Conservation (phyloP, 2,888 invertebrate genomes). For the Tholera decimalis region DNA sequence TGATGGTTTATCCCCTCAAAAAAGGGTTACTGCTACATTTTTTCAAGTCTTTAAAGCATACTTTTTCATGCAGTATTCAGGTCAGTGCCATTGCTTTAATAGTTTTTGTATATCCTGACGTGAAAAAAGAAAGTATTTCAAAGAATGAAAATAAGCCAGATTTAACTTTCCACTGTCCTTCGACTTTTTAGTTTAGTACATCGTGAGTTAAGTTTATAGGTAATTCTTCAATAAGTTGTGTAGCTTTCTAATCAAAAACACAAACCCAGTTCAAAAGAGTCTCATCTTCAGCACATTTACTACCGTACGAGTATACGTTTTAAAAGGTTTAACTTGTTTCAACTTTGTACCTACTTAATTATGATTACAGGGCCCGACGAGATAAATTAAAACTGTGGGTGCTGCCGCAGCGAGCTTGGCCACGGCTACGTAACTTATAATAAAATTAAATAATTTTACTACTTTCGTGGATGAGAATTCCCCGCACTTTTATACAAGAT, state of each 20-base stretch:
- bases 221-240: not conserved
- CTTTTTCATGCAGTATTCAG: no score
- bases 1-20: no score
- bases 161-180: not conserved
- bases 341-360: slow-evolving; percentile 62
- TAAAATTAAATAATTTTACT: slow-evolving; percentile 49
- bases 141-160: not conserved
- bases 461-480: slow-evolving; percentile 25
- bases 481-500: slow-evolving; percentile 6
- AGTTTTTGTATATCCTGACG: not conserved
- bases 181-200: not conserved
- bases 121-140: not conserved
- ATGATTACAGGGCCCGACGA: slow-evolving; percentile 53
- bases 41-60: no score
- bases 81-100: not conserved
- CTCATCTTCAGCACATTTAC: slow-evolving; percentile 11
- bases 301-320: slow-evolving; percentile 43
- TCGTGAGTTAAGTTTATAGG: not conserved
- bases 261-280: slow-evolving; percentile 7
- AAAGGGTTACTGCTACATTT: no score
- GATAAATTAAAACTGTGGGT: slow-evolving; percentile 60
- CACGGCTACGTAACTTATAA: slow-evolving; percentile 43
- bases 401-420: slow-evolving; percentile 43
- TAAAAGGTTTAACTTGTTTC: slow-evolving; percentile 61
- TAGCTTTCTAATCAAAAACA: not conserved